Evolutionary conservation across 2,797 vertebrate species (phyloP), one percentile per base, ranked within the genome.

Genomic region (Aselliscus stoliczkanus): DNA sequence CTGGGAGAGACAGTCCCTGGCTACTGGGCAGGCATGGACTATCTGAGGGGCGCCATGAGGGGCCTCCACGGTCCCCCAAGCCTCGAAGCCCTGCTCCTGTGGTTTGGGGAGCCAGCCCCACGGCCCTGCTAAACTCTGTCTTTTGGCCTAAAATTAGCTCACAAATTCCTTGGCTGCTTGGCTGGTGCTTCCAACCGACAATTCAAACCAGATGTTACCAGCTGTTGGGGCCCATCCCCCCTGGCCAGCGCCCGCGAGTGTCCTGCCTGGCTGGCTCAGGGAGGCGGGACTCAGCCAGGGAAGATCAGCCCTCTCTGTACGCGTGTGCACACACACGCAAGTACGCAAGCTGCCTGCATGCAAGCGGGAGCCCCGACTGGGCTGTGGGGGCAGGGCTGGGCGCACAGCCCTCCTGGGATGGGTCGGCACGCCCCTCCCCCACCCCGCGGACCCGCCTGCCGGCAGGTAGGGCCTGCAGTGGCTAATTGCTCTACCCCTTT

Each of bases 151-250:
- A 97, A 96, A 96, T 96, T 96, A 97, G 95, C 93, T 92, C 73
- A 80, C 88, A 75, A 79, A 97, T 97, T 97, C 96, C 92, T 95
- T 67, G 77, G 94, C 94, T 79, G 95, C 93, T 81, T 65, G 88
- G 88, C 65, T 5, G 27, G 75, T 13, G 80, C 90, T 96, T 93
- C 94, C 89, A 92, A 88, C 70, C 2, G 9, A 85, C 92, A 93
- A 98, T 97, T 96, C 62, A 90, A 98, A 97, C 96, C 98, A 98
- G 98, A 98, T 98, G 98, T 98, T 94, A 62, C 77, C 93, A 96
- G 96, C 94, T 97, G 96, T 34, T 0, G 52, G 62, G 56, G n/a
- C 92, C 94, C 92, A 39, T 20, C 93, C 87, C 64, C 81, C 27
- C 64, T 1, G 5, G 81, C 67, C 80, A 37, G 87, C 2, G 1